Percentiles rank a stretch among this genome's conserved stretches.
phyloP scores from a whole-genome alignment of 2,888 invertebrate species.

The Papilio protenor region DNA sequence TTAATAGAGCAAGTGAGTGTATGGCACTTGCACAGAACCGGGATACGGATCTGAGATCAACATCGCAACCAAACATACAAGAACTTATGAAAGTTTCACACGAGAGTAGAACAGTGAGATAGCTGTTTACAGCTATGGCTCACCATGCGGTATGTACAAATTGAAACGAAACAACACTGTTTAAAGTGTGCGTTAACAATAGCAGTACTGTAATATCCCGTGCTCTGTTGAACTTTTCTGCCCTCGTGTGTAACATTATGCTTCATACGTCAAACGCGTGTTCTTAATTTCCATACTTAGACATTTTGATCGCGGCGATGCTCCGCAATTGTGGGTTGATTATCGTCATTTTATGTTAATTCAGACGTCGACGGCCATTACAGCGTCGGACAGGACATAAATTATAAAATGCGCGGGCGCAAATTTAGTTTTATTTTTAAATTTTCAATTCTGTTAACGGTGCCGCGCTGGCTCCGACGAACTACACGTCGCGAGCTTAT shows the following conservation, averaged over 20 bases:
- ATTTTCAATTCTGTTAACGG: slow-evolving; percentile 63
- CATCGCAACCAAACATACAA: slow-evolving; percentile 40
- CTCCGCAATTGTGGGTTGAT: slow-evolving; percentile 71
- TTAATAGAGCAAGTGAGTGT: neutral
- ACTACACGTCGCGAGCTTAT: slow-evolving; percentile 47
- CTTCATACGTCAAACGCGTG: slow-evolving; percentile 48
- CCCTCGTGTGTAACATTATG: neutral
- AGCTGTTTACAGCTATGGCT: too few species aligned
- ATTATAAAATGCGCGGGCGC: slow-evolving; percentile 68
- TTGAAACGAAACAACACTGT: neutral
- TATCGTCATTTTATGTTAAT: slow-evolving; percentile 79
- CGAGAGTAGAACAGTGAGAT: neutral
- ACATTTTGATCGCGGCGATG: slow-evolving; percentile 61
- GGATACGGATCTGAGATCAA: slow-evolving; percentile 42
- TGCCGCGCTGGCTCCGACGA: slow-evolving; percentile 54
- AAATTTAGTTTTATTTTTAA: slow-evolving; percentile 64
- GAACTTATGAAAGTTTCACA: neutral
- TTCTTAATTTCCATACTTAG: slow-evolving; percentile 64
- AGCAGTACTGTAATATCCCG: too few species aligned
- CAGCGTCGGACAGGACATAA: slow-evolving; percentile 54
- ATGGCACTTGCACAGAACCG: slow-evolving; percentile 9
- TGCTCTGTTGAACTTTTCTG: neutral
- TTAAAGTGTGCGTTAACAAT: too few species aligned
- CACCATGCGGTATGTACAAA: neutral
- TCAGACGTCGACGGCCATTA: slow-evolving; percentile 61